Percentiles rank a stretch among this genome's conserved stretches.
Evolutionary conservation across 2,113 vertebrate genomes (phyloP).

Genomic region (Pteronura brasiliensis): DNA sequence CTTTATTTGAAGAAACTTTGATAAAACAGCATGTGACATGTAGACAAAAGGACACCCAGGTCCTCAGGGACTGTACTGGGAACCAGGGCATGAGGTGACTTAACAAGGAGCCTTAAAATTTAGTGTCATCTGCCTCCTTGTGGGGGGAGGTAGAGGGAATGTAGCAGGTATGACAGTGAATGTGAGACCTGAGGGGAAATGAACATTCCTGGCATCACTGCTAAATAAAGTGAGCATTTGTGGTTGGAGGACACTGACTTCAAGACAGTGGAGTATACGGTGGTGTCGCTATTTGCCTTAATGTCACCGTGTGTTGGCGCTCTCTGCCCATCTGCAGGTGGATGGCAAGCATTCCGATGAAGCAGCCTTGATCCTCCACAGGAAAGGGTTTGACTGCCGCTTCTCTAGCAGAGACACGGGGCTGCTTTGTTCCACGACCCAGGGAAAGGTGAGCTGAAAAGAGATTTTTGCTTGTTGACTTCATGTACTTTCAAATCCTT

Average conservation of each 20-base stretch:
- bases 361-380: constrained; percentile 92
- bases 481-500: neutral
- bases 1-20: constrained; percentile 21
- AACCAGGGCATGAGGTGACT: neutral
- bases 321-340: constrained; percentile 73
- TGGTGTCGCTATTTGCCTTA: neutral
- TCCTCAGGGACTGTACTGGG: neutral
- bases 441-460: constrained; percentile 87
- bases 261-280: neutral
- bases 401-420: constrained; percentile 81
- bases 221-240: neutral
- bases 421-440: constrained; percentile 88
- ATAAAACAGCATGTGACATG: neutral
- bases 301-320: fast-evolving
- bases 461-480: neutral
- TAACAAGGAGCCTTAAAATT: neutral
- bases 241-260: fast-evolving
- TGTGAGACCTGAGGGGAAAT: neutral
- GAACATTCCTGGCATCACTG: neutral
- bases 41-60: neutral
- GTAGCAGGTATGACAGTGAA: fast-evolving
- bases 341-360: constrained; percentile 85
- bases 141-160: fast-evolving
- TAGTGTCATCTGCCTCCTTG: neutral
- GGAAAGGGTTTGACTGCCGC: constrained; percentile 93